These are phyloP conservation scores for Siniperca knerii DNA, from an alignment of 2,113 vertebrate species.

Conservation along the genomic window DNA sequence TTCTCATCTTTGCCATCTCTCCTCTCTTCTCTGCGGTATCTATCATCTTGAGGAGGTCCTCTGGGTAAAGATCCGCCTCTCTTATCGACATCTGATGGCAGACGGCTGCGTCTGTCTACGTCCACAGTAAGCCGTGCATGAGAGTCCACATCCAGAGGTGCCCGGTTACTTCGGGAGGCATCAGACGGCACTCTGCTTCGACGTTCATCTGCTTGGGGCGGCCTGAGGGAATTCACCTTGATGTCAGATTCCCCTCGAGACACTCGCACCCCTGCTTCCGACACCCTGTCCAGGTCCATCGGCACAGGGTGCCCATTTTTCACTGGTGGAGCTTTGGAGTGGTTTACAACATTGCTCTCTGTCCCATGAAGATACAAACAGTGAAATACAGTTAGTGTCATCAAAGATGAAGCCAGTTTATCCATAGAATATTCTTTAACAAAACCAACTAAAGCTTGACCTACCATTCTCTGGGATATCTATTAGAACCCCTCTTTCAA, in stretches of 20 bases:
- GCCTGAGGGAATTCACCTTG: conserved; percentile 74
- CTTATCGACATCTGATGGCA: conserved; percentile 71
- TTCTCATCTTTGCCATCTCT: conserved; percentile 61
- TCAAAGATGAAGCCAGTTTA: not conserved
- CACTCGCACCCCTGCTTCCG: conserved; percentile 57
- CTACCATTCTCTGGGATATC: conserved; percentile 93
- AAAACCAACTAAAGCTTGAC: conserved; percentile 31
- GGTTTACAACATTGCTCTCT: conserved; percentile 87
- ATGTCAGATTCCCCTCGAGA: conserved; percentile 81
- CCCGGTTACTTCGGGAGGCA: conserved; percentile 73
- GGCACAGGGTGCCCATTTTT: conserved; percentile 91
- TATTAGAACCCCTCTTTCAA: conserved; percentile 93
- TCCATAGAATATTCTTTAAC: not conserved
- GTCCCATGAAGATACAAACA: conserved; percentile 21
- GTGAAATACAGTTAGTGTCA: not conserved
- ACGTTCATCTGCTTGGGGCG: conserved; percentile 80
- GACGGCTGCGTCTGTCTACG: conserved; percentile 64
- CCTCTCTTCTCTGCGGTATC: conserved; percentile 68
- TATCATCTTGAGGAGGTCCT: conserved; percentile 67
- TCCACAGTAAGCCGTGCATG: conserved; percentile 70
- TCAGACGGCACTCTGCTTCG: conserved; percentile 69
- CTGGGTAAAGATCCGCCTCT: conserved; percentile 62
- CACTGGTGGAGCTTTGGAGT: conserved; percentile 78
- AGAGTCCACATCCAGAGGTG: conserved; percentile 83
- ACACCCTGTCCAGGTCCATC: conserved; percentile 60